Percentiles rank a stretch among this genome's conserved stretches.
phyloP scores from a whole-genome alignment of 2,888 invertebrate species.

The Scaptomyza cyrtandrae region DNA sequence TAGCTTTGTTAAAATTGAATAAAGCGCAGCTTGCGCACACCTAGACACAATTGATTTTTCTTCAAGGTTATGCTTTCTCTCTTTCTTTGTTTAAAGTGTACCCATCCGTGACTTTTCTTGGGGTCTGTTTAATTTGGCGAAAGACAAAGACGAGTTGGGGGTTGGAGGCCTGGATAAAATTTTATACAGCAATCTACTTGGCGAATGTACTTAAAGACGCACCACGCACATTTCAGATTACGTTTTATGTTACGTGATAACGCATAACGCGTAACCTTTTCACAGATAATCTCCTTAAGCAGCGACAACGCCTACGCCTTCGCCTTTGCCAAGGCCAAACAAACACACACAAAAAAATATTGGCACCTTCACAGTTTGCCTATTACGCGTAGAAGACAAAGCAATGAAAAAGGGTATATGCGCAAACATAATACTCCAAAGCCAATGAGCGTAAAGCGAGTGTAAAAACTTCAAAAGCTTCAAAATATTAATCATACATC shows the following conservation, averaged over 20 bases:
- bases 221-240: slow-evolving; percentile 75
- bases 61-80: slow-evolving; percentile 55
- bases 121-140: slow-evolving; percentile 63
- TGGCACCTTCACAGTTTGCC: slow-evolving; percentile 46
- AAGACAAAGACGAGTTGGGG: slow-evolving; percentile 33
- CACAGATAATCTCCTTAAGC: slow-evolving; percentile 79
- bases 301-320: slow-evolving; percentile 35
- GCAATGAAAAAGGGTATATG: slow-evolving; percentile 21
- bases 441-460: not conserved
- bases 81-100: slow-evolving; percentile 35
- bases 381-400: slow-evolving; percentile 31
- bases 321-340: slow-evolving; percentile 40
- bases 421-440: not conserved
- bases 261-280: slow-evolving; percentile 80
- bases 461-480: not conserved
- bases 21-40: slow-evolving; percentile 58
- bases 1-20: slow-evolving; percentile 77
- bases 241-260: slow-evolving; percentile 81
- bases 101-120: slow-evolving; percentile 39
- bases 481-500: not conserved
- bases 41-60: slow-evolving; percentile 74
- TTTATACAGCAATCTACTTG: slow-evolving; percentile 76
- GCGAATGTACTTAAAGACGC: slow-evolving; percentile 70
- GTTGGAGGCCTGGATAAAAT: slow-evolving; percentile 68
- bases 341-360: slow-evolving; percentile 27